Conservation (phyloP, 2,888 invertebrate species). For the Eupelmus urozonus region DNA sequence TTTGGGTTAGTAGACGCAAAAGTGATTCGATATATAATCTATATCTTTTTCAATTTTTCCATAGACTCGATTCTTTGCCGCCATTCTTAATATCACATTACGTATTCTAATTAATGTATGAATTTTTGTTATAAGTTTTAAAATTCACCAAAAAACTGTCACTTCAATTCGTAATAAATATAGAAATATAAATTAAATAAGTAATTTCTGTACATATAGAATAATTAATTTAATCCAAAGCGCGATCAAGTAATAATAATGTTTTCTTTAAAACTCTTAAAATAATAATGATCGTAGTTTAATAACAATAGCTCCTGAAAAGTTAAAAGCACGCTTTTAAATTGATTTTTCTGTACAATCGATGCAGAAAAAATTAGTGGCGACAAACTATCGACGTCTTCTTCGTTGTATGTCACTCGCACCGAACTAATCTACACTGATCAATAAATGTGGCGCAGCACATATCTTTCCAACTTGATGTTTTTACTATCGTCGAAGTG, state of each 20-base stretch:
- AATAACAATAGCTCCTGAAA: too few species aligned
- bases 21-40: not conserved
- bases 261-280: too few species aligned
- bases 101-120: too few species aligned
- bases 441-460: slow-evolving; percentile 67
- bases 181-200: too few species aligned
- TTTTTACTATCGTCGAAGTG: slow-evolving; percentile 54
- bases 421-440: slow-evolving; percentile 67
- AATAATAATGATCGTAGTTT: too few species aligned
- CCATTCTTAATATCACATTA: not conserved
- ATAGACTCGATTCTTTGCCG: slow-evolving; percentile 41
- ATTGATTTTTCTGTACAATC: slow-evolving; percentile 22
- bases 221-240: too few species aligned
- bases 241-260: too few species aligned
- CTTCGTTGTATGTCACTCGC: slow-evolving; percentile 65
- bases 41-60: too few species aligned
- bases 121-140: too few species aligned
- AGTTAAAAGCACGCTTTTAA: not conserved
- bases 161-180: too few species aligned
- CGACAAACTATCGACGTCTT: slow-evolving; percentile 61
- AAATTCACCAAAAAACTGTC: too few species aligned
- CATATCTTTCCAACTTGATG: slow-evolving; percentile 74
- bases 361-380: slow-evolving; percentile 54
- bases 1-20: slow-evolving; percentile 68
- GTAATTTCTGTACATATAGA: too few species aligned